Evolutionary conservation across 2,888 invertebrate species (phyloP).

Genomic region (Callinectes sapidus): DNA sequence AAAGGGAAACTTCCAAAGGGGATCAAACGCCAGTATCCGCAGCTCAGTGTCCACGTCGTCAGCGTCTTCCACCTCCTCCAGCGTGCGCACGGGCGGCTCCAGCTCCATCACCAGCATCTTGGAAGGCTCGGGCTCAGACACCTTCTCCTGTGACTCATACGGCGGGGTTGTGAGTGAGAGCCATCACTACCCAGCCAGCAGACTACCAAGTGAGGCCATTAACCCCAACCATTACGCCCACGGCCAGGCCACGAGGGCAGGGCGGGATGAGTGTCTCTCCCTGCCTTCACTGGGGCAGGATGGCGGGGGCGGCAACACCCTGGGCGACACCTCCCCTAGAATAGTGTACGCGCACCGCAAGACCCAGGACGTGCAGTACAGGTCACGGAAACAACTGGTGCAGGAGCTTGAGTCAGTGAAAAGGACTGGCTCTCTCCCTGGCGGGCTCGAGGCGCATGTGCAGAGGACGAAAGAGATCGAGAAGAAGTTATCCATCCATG

Average conservation of each 20-base stretch:
- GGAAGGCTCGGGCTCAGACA: conserved; percentile 49
- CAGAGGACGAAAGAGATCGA: neutral
- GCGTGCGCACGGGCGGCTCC: conserved; percentile 49
- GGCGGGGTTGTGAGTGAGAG: conserved; percentile 26
- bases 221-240: neutral
- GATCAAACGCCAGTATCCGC: conserved; percentile 34
- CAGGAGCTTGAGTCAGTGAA: conserved; percentile 54
- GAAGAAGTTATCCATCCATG: neutral
- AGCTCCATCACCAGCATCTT: conserved; percentile 53
- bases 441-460: conserved; percentile 5
- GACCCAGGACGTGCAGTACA: conserved; percentile 51
- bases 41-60: conserved; percentile 47
- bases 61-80: conserved; percentile 18
- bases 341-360: conserved; percentile 62
- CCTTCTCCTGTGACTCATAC: conserved; percentile 45
- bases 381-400: conserved; percentile 51
- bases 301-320: neutral
- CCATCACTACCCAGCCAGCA: neutral
- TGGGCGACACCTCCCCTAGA: conserved; percentile 46
- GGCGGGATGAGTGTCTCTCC: neutral
- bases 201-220: neutral
- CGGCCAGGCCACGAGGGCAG: neutral
- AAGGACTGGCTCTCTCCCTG: conserved; percentile 54
- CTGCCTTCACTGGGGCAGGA: neutral
- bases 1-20: neutral